phyloP scores from a whole-genome alignment of 2,888 invertebrate genomes.

The Mechanitis mazaeus region DNA sequence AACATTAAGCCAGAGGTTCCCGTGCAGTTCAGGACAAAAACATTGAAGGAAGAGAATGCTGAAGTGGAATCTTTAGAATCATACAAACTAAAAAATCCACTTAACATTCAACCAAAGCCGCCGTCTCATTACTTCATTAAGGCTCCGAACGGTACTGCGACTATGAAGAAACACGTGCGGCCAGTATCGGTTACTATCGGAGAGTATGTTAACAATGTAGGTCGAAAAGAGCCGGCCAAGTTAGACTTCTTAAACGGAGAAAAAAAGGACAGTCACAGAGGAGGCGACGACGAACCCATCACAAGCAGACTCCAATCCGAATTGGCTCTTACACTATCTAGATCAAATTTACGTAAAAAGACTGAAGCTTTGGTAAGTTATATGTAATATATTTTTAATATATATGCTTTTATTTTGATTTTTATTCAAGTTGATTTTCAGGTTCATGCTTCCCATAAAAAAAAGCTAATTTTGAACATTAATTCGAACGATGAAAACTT shows the following conservation, averaged over 20 bases:
- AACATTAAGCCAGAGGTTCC: slow-evolving; percentile 45
- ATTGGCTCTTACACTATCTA: slow-evolving; percentile 83
- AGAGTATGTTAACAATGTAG: slow-evolving; percentile 78
- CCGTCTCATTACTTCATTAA: slow-evolving; percentile 82
- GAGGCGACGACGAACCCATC: slow-evolving; percentile 71
- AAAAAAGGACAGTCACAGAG: slow-evolving; percentile 55
- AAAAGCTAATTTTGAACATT: slow-evolving; percentile 30
- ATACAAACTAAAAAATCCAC: slow-evolving; percentile 81
- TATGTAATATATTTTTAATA: not conserved
- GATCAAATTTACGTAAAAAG: slow-evolving; percentile 85
- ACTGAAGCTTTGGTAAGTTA: slow-evolving; percentile 79
- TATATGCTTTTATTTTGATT: slow-evolving; percentile 2
- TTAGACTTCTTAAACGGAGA: slow-evolving; percentile 80
- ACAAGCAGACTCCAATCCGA: slow-evolving; percentile 83
- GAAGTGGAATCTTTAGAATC: slow-evolving; percentile 87
- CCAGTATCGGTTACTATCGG: slow-evolving; percentile 84
- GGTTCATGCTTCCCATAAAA: slow-evolving; percentile 44
- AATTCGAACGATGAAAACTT: slow-evolving; percentile 62
- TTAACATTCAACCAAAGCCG: slow-evolving; percentile 78
- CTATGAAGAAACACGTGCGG: slow-evolving; percentile 75
- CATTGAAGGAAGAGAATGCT: slow-evolving; percentile 74
- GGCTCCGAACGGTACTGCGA: slow-evolving; percentile 73
- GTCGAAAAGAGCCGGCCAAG: slow-evolving; percentile 80
- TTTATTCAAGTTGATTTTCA: slow-evolving; percentile 42
- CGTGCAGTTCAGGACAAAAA: slow-evolving; percentile 43